phyloP scores from a whole-genome alignment of 2,797 vertebrate species.

The Crenichthys baileyi region DNA sequence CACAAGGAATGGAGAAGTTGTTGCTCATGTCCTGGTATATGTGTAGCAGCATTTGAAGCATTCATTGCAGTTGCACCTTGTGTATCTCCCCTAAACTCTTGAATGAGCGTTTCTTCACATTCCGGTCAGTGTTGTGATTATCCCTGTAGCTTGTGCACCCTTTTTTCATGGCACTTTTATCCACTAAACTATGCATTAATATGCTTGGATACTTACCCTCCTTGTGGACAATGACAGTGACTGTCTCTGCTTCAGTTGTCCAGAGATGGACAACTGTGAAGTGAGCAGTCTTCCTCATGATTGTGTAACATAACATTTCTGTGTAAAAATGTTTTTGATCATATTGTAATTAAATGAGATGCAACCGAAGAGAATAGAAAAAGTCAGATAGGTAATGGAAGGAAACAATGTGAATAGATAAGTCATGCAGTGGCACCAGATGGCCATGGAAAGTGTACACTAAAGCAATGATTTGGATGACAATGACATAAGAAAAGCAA shows the following conservation, averaged over 20 bases:
- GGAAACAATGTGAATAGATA: slow-evolving; percentile 46
- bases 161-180: not conserved
- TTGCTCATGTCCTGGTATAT: too few species aligned
- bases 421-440: slow-evolving; percentile 70
- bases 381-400: not conserved
- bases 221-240: not conserved
- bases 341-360: not conserved
- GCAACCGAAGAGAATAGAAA: not conserved
- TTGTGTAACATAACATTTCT: not conserved
- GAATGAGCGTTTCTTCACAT: not conserved
- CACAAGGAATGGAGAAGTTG: not conserved
- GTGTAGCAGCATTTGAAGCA: too few species aligned
- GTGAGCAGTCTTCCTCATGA: not conserved
- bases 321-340: not conserved
- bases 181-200: not conserved
- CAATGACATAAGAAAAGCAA: slow-evolving; percentile 33
- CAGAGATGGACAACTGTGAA: not conserved
- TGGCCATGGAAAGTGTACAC: slow-evolving; percentile 62
- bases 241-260: not conserved
- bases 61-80: not conserved
- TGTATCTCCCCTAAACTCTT: not conserved
- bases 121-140: not conserved
- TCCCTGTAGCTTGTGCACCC: not conserved
- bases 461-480: slow-evolving; percentile 32
- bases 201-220: not conserved